A percentile compares a stretch with the other conserved stretches of the same genome.
Conservation (phyloP, 2,113 vertebrate species). For the Melanocharis versteri region DNA sequence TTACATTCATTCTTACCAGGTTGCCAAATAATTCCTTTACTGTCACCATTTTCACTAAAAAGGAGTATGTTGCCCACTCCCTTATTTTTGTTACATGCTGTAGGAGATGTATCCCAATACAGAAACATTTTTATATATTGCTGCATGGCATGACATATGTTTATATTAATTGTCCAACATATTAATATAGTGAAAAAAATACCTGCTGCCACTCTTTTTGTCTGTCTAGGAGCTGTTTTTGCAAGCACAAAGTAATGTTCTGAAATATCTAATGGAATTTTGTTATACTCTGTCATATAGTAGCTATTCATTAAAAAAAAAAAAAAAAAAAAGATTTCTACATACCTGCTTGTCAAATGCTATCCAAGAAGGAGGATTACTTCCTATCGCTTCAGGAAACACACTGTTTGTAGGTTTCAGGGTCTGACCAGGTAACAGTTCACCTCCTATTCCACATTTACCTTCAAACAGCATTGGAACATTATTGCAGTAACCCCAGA, state of each 20-base stretch:
- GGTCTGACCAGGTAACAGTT: slow-evolving; percentile 75
- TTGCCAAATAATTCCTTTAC: neutral
- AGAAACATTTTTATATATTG: neutral
- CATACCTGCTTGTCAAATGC: slow-evolving; percentile 91
- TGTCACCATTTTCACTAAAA: neutral
- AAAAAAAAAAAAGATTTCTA: neutral
- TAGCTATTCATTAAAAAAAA: neutral
- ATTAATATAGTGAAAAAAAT: neutral
- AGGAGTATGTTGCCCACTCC: neutral
- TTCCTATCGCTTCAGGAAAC: slow-evolving; percentile 71
- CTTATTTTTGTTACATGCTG: neutral
- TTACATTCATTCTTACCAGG: neutral
- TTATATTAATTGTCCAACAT: neutral
- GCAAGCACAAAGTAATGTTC: neutral
- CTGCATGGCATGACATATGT: neutral
- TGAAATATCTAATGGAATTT: neutral
- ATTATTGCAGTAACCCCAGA: slow-evolving; percentile 79
- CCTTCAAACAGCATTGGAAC: slow-evolving; percentile 76
- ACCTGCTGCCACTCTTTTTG: neutral
- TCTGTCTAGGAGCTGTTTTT: neutral
- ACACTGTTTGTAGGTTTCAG: slow-evolving; percentile 67
- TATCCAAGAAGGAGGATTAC: slow-evolving; percentile 79
- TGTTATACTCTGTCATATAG: neutral
- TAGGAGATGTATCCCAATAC: neutral
- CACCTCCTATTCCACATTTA: slow-evolving; percentile 85